Conservation (phyloP, 35 echinoderm and acorn worm genomes). For the Heliocidaris tuberculata region DNA sequence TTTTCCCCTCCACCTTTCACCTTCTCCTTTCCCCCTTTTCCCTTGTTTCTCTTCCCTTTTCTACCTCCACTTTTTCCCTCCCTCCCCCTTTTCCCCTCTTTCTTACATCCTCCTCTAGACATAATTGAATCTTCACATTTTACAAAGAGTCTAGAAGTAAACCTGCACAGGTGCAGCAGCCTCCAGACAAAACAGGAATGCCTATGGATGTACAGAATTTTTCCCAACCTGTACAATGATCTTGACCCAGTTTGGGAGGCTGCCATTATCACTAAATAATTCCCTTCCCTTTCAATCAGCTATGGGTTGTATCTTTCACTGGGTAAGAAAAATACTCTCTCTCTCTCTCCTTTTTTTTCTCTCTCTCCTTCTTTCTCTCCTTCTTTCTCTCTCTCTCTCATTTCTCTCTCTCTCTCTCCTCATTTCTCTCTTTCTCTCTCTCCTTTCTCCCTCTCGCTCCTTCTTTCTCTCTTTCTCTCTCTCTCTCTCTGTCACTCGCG, state of each 20-base stretch:
- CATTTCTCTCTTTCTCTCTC: too few species aligned
- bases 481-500: too few species aligned
- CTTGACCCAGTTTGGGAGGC: neutral
- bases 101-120: neutral
- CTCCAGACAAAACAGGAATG: neutral
- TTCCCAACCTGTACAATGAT: neutral
- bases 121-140: neutral
- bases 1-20: neutral
- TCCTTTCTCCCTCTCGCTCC: too few species aligned
- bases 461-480: too few species aligned
- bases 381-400: too few species aligned
- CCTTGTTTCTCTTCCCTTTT: neutral
- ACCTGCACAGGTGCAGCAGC: neutral
- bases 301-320: too few species aligned
- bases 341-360: too few species aligned
- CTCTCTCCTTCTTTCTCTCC: too few species aligned
- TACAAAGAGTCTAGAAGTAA: neutral
- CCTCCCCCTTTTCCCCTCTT: neutral
- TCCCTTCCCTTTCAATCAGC: neutral
- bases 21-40: too few species aligned
- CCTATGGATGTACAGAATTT: too few species aligned
- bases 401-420: too few species aligned
- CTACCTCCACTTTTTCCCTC: neutral
- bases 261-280: neutral
- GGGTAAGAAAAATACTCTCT: too few species aligned